Evolutionary conservation across 2,888 invertebrate species (phyloP).

Genomic region (Diplazon laetatorius): DNA sequence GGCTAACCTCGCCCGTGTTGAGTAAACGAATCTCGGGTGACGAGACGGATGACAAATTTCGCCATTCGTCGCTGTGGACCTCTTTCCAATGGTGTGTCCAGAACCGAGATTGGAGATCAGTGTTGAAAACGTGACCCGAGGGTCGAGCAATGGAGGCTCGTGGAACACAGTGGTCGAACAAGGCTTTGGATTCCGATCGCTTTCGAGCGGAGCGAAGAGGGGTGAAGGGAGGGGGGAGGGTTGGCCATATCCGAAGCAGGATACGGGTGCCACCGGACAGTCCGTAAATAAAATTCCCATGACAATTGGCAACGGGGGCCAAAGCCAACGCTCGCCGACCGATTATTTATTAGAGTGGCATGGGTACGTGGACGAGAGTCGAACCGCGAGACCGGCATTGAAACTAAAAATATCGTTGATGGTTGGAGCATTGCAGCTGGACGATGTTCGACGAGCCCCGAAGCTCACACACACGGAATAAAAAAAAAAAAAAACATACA

Average conservation of each 20-base stretch:
- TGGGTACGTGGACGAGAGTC: slow-evolving; percentile 28
- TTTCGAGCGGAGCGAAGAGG: no score
- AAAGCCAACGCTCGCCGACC: slow-evolving; percentile 34
- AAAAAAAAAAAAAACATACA: slow-evolving; percentile 50
- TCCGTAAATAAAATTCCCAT: slow-evolving; percentile 67
- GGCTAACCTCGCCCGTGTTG: no score
- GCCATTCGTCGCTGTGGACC: slow-evolving; percentile 27
- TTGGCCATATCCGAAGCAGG: slow-evolving; percentile 46
- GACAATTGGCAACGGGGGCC: slow-evolving; percentile 64
- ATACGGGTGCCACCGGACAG: slow-evolving; percentile 43
- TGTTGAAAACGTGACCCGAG: slow-evolving; percentile 56
- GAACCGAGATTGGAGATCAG: slow-evolving; percentile 58
- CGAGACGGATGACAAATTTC: slow-evolving; percentile 46
- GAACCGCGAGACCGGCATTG: slow-evolving; percentile 14
- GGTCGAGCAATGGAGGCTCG: slow-evolving; percentile 45
- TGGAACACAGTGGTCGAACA: slow-evolving; percentile 32
- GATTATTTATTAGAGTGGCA: slow-evolving; percentile 62
- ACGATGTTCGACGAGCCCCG: slow-evolving; percentile 36
- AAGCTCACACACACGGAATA: no score
- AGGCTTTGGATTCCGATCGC: slow-evolving; percentile 35
- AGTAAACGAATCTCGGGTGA: slow-evolving; percentile 33
- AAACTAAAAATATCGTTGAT: slow-evolving; percentile 49
- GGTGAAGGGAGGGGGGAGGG: slow-evolving; percentile 14
- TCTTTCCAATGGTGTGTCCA: slow-evolving; percentile 32
- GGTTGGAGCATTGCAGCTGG: slow-evolving; percentile 33